Conservation (phyloP, 2,113 vertebrate genomes). For the Rattus rattus region DNA sequence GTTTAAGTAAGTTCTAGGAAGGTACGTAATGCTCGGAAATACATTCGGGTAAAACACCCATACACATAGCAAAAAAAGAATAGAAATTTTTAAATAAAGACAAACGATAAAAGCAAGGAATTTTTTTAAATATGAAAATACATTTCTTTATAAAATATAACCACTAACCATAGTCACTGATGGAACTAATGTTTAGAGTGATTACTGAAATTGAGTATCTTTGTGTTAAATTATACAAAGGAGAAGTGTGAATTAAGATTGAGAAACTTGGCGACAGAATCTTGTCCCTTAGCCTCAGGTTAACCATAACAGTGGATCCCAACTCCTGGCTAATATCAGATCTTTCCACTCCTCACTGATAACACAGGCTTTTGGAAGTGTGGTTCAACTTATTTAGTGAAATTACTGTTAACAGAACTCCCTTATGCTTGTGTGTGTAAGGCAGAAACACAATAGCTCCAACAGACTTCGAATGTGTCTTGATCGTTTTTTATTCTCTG, state of each 20-base stretch:
- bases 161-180: background rate
- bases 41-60: background rate
- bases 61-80: background rate
- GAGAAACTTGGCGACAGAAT: background rate
- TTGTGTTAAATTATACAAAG: background rate
- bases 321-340: background rate
- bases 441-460: background rate
- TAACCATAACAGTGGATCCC: background rate
- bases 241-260: slow-evolving; percentile 8
- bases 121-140: background rate
- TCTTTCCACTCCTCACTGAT: background rate
- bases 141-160: background rate
- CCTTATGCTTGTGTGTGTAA: background rate
- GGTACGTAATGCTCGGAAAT: background rate
- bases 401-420: background rate
- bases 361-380: background rate
- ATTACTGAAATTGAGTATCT: background rate
- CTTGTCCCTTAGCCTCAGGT: background rate
- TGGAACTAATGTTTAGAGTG: background rate
- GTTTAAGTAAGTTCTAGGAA: background rate
- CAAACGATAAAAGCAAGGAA: background rate
- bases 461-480: background rate
- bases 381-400: background rate
- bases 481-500: slow-evolving; percentile 48
- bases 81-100: background rate